A percentile compares a stretch with the other conserved stretches of the same genome.
Conservation (phyloP, 30 jellyfish, hydroid and myxozoan species). For the Hydractinia echinata region DNA sequence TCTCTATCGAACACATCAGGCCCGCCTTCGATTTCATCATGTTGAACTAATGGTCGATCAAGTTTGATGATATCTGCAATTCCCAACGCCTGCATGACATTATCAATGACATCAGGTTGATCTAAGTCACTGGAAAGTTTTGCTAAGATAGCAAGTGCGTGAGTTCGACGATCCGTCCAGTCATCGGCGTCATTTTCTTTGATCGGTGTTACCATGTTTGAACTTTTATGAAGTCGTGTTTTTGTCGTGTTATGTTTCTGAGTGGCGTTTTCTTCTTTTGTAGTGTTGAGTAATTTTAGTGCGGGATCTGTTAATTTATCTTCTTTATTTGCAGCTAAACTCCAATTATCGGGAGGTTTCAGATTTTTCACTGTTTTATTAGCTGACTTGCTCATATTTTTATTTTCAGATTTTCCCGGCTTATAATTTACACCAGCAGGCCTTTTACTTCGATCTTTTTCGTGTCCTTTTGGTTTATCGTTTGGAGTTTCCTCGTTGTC, state of each 20-base stretch:
- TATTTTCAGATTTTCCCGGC: background rate
- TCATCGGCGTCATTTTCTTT: background rate
- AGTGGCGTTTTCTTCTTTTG: background rate
- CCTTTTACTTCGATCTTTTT: background rate
- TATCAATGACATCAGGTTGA: background rate
- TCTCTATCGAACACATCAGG: slow-evolving; percentile 3
- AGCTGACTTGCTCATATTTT: background rate
- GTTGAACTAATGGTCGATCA: background rate
- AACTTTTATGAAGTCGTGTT: background rate
- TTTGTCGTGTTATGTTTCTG: background rate
- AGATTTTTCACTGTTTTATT: background rate
- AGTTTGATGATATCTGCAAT: slow-evolving; percentile 1
- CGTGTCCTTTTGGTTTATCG: background rate
- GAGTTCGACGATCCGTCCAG: slow-evolving; percentile 20
- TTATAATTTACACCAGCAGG: background rate
- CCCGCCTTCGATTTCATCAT: background rate
- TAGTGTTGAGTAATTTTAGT: background rate
- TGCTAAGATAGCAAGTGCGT: slow-evolving; percentile 12
- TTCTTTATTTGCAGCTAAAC: slow-evolving; percentile 10
- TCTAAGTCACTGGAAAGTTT: slow-evolving; percentile 8
- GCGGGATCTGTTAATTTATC: background rate
- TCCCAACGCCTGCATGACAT: background rate
- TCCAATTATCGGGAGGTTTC: slow-evolving; percentile 9
- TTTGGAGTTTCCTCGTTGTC: background rate
- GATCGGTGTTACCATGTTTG: background rate